Conservation (phyloP, 2,888 invertebrate genomes). For the Petrolisthes cinctipes region DNA sequence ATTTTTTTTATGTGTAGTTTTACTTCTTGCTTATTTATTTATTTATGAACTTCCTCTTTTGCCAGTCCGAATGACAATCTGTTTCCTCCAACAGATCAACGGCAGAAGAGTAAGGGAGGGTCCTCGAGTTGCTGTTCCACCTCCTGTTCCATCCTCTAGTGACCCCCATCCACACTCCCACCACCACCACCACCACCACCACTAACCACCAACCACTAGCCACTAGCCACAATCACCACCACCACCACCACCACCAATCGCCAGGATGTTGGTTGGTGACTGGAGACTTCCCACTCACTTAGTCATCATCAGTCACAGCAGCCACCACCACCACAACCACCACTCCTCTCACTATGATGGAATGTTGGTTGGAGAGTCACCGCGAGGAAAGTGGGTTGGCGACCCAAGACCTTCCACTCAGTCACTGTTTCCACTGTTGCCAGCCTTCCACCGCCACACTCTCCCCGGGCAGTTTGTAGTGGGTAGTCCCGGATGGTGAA, state of each 20-base stretch:
- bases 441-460: too few relatives aligned
- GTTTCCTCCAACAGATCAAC: slow-evolving; percentile 83
- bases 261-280: not conserved
- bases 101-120: slow-evolving; percentile 95
- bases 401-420: too few relatives aligned
- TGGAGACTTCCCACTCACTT: not conserved
- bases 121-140: slow-evolving; percentile 95
- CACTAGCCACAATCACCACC: slow-evolving; percentile 11
- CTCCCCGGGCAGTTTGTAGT: too few relatives aligned
- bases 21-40: not conserved
- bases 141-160: slow-evolving; percentile 91
- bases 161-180: slow-evolving; percentile 19
- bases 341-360: not conserved
- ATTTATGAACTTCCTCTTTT: too few relatives aligned
- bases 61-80: not conserved
- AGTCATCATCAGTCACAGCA: slow-evolving; percentile 23
- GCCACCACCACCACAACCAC: slow-evolving; percentile 34
- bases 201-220: not conserved
- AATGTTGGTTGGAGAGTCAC: too few relatives aligned
- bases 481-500: too few relatives aligned
- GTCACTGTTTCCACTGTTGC: too few relatives aligned
- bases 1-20: not conserved
- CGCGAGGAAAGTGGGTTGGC: too few relatives aligned
- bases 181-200: slow-evolving; percentile 17
- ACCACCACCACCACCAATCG: slow-evolving; percentile 24